Evolutionary conservation across 2,113 vertebrate species (phyloP).

Genomic region (Pollachius pollachius): DNA sequence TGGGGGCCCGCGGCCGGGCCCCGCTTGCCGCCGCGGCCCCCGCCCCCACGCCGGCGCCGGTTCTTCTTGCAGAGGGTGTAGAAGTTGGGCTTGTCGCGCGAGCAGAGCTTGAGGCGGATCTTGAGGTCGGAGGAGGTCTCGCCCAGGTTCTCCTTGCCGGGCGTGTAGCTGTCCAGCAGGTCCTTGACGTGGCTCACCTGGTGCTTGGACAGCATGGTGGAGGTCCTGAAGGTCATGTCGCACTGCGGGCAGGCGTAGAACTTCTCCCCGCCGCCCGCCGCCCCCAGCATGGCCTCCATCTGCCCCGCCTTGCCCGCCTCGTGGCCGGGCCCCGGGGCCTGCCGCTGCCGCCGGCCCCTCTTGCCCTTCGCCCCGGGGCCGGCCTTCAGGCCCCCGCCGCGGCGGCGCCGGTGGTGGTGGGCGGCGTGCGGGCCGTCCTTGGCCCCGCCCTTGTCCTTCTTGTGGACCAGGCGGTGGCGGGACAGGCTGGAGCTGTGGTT

Average conservation of each 20-base stretch:
- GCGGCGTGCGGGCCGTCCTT: conserved; percentile 32
- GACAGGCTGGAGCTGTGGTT: conserved; percentile 77
- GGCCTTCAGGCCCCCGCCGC: conserved; percentile 42
- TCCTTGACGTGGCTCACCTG: conserved; percentile 76
- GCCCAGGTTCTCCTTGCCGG: conserved; percentile 67
- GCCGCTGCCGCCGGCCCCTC: conserved; percentile 25
- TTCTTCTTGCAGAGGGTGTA: conserved; percentile 78
- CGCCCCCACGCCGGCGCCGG: conserved; percentile 47
- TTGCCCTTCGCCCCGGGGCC: conserved; percentile 32
- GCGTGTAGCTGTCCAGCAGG: conserved; percentile 72
- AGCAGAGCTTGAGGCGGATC: conserved; percentile 77
- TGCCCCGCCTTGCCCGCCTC: background rate
- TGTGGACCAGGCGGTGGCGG: conserved; percentile 75
- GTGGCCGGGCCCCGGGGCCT: no score
- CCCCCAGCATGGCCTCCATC: conserved; percentile 19
- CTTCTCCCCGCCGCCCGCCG: conserved; percentile 32
- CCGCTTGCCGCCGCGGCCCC: conserved; percentile 24
- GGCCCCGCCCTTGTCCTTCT: conserved; percentile 61
- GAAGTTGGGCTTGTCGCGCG: conserved; percentile 75
- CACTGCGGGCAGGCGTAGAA: conserved; percentile 75
- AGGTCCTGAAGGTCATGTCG: conserved; percentile 74
- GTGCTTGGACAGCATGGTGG: conserved; percentile 70
- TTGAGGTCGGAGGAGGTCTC: conserved; percentile 74
- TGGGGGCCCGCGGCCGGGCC: background rate
- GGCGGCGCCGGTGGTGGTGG: conserved; percentile 34